Base-by-base conservation (phyloP, 2,113 vertebrate genomes). In the Ciconia maguari region DNA sequence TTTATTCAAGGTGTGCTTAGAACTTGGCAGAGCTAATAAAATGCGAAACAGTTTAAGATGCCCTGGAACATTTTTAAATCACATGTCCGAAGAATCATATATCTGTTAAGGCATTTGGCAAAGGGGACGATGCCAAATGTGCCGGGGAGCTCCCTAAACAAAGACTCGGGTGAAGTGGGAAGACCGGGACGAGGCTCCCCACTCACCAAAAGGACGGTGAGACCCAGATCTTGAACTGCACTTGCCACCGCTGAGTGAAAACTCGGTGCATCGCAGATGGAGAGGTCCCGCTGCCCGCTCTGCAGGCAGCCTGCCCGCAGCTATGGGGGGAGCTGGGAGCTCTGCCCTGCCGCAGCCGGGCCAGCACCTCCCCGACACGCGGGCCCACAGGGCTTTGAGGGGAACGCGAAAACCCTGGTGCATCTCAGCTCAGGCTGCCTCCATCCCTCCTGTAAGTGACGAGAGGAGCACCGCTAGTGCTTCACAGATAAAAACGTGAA, bases 1-100 rank as follows among this genome's bases (percentile, higher is more conserved):
- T 87, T 95, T 84, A 93, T 90, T 96, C 82, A 96, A 96, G 89
- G 95, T 94, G 83, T 69, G 78, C 82, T 92, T 79, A 49, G 84
- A 92, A 89, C 58, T 95, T 91, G 89, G 91, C 82, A 93, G 69
- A 41, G 42, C 65, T 90, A 92, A 96, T 55, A 75, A 95, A 95
- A 96, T 8, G 52, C 1, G 6, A 55, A 93, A 76, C 41, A 51
- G 83, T 82, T 95, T 93, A 91, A 85, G 82, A 79, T 81, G 82
- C 58, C 82, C 94, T 82, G 83, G 93, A 96, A 96, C 46, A 93
- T 60, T 88, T 93, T 93, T 18, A 94, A 69, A 86, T 83, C 65
- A 75, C 62, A 71, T 62, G 49, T 90, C 65, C 14, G 4, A 65
- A 75, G 44, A 72, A 84, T 87, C 69, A 21, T 75, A 8, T 85